Evolutionary conservation across 2,113 vertebrate genomes (phyloP), one percentile per base, ranked within the genome.

Genomic region (Alligator sinensis): DNA sequence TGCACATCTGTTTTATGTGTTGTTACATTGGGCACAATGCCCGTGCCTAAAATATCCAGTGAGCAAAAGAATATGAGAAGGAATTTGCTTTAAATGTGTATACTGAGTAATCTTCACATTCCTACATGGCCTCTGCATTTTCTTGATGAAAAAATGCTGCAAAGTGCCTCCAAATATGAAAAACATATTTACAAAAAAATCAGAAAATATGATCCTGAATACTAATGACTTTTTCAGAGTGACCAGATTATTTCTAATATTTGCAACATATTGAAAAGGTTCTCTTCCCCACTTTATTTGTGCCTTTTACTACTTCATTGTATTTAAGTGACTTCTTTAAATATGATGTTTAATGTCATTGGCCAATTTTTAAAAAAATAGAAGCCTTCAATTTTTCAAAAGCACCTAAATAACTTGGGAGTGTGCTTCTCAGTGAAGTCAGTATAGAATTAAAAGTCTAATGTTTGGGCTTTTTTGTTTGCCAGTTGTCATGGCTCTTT

Each of bases 1-100:
- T 98, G 96, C 95, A 98, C 97, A 96, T 98, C 97, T 97, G 97
- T 91, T 98, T 97, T 97, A 96, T 98, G 96, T 97, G 97, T 97
- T 97, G 95, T 97, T 96, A 95, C 92, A 86, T 88, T 97, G 97
- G 97, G 97, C 98, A 97, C 77, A 79, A 86, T 97, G 97, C 97
- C 98, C 92, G 0, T 92, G 83, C 91, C 96, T 97, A 96, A 97
- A 97, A 96, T 97, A 98, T 98, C 97, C 97, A 98, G 94, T 84
- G 89, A 82, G 13, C 87, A 95, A 95, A 91, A 91, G 90, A 94
- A 84, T 86, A 95, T 34, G 96, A 97, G 96, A 94, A 84, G 60
- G 86, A 95, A 96, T 96, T 96, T 96, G 79, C 88, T 83, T 93
- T 92, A 92, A 87, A 88, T 77, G 78, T 95, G 84, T 88, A 89